Evolutionary conservation across 2,888 invertebrate species (phyloP), one percentile per base, ranked within the genome.

Genomic region (Dorcus parallelipipedus): DNA sequence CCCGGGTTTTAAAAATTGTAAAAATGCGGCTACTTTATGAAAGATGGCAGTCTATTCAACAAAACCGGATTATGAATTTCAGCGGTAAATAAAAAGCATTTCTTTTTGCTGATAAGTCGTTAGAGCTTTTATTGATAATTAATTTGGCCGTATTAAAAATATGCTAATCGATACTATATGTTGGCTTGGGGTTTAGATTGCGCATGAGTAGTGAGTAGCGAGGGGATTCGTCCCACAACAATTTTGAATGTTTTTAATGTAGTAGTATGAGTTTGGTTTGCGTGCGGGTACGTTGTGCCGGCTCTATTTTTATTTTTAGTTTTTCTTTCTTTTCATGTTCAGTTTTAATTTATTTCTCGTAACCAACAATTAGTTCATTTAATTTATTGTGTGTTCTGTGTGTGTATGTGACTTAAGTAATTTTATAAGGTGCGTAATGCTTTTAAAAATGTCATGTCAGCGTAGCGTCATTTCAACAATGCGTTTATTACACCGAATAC

Each of bases 311-410:
- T 64, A 61, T 71, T 72, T 73, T 56, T 65, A 60, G 64, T 70
- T 69, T 68, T 70, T 71, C 69, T 64, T 73, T 71, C 67, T 69
- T 68, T 69, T 71, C 69, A 52, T 54, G 61, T 71, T 74, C 71
- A 59, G 67, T 68, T 73, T 70, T 67, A 64, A 52, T 67, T 63
- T 68, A 62, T 64, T 63, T 64, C 54, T 17, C 53, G 56, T 61
- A 52, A 54, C 54, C 55, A 54, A 45, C 52, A 52, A 54, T 50
- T 61, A 52, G 56, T 53, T 55, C 38, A 50, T 42, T 38, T 58
- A 45, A 58, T 52, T 53, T 55, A 52, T 38, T 55, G 60, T 62
- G 60, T 59, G 54, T 53, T 52, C 57, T 49, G 59, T 59, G 56
- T 39, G 55, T 61, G 56, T 55, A 54, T 61, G 61, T 64, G 58